These are phyloP conservation scores for Helicoverpa zea DNA, from an alignment of 1,140 invertebrate species.

Conservation along the genomic window DNA sequence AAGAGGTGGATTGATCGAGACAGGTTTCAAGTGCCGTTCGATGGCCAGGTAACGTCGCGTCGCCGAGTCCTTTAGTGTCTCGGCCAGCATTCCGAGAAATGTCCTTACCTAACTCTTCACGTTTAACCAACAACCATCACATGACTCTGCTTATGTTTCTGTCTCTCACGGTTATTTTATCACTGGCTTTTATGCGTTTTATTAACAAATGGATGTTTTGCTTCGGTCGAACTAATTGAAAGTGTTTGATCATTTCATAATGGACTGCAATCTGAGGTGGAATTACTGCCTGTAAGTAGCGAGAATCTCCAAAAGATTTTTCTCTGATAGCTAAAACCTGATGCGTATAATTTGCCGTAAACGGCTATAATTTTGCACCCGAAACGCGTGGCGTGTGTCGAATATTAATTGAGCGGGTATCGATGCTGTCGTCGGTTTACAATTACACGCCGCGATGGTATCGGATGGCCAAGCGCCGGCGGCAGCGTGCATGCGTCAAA, in stretches of 20 bases:
- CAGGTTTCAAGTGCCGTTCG: slow-evolving; percentile 84
- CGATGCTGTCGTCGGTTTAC: slow-evolving; percentile 57
- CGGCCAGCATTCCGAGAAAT: slow-evolving; percentile 79
- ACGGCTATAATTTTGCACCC: slow-evolving; percentile 54
- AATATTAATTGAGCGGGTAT: slow-evolving; percentile 68
- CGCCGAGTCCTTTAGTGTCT: slow-evolving; percentile 73
- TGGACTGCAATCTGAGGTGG: background rate
- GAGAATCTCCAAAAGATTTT: slow-evolving; percentile 1
- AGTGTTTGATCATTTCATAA: background rate
- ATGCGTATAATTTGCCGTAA: slow-evolving; percentile 53
- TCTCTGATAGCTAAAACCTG: slow-evolving; percentile 42
- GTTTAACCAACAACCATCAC: slow-evolving; percentile 68
- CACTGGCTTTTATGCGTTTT: background rate
- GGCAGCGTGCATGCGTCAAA: slow-evolving; percentile 63
- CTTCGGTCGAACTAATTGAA: background rate
- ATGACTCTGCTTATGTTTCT: slow-evolving; percentile 57
- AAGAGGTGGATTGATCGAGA: slow-evolving; percentile 85
- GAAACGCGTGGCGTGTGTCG: slow-evolving; percentile 54
- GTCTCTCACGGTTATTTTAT: slow-evolving; percentile 40
- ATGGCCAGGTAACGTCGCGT: slow-evolving; percentile 73
- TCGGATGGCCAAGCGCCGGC: slow-evolving; percentile 53
- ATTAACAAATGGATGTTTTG: background rate
- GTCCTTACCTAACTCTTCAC: slow-evolving; percentile 76
- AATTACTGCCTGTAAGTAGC: background rate
- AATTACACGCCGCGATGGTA: slow-evolving; percentile 73